phyloP scores from a whole-genome alignment of 2,113 vertebrate species.

The Sceloporus tristichus region DNA sequence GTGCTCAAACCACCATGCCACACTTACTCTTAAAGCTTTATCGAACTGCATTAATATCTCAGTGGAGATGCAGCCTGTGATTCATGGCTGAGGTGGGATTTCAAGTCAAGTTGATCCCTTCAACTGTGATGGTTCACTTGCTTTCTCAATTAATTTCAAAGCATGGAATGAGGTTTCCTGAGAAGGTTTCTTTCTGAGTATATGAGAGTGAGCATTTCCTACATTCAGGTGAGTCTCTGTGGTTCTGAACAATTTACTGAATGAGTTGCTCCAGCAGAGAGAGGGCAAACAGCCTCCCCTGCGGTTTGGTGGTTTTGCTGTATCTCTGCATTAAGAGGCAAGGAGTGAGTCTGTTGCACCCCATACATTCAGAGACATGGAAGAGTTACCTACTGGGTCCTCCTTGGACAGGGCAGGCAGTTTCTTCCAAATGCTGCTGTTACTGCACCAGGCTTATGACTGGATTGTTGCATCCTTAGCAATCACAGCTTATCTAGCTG shows the following conservation, averaged over 20 bases:
- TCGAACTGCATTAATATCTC: too few relatives aligned
- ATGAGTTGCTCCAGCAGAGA: neutral
- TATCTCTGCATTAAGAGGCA: neutral
- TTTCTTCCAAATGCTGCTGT: neutral
- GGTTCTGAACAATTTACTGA: neutral
- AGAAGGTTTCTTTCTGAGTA: neutral
- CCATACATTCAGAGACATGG: neutral
- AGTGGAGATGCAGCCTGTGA: too few relatives aligned
- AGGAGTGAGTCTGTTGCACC: neutral
- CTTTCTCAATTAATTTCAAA: neutral
- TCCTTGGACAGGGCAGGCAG: neutral
- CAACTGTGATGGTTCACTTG: neutral
- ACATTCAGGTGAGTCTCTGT: neutral
- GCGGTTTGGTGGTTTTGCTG: neutral
- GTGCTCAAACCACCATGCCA: too few relatives aligned
- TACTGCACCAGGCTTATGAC: neutral
- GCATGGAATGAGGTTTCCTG: neutral
- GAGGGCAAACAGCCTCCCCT: neutral
- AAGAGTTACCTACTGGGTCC: neutral
- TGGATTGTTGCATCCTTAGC: neutral
- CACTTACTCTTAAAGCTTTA: too few relatives aligned
- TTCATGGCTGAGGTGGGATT: too few relatives aligned
- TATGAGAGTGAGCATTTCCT: neutral
- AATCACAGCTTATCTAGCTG: neutral
- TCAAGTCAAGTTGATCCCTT: too few relatives aligned